These are phyloP conservation scores for Wiebesia pumilae DNA, from an alignment of 1,140 invertebrate genomes.

Conservation along the genomic window DNA sequence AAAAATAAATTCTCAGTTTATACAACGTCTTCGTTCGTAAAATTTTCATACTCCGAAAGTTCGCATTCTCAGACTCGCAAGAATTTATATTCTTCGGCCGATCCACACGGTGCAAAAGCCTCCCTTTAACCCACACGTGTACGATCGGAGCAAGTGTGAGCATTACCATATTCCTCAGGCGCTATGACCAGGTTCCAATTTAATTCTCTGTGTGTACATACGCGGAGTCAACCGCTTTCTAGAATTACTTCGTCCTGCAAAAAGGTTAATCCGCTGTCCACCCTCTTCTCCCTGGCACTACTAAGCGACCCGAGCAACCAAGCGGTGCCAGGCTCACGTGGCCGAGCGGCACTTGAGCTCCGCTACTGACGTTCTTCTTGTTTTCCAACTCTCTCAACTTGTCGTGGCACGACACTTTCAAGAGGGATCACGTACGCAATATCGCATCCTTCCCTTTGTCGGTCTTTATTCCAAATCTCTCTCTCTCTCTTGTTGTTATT, in stretches of 20 bases:
- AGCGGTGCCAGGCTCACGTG: conserved; percentile 39
- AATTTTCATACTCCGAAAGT: too few relatives aligned
- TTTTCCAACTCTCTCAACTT: conserved; percentile 23
- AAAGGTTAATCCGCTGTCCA: conserved; percentile 49
- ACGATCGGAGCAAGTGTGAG: neutral
- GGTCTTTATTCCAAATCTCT: neutral
- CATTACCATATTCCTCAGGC: conserved; percentile 29
- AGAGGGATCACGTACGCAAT: conserved; percentile 1
- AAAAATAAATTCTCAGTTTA: too few relatives aligned
- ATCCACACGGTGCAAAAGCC: neutral
- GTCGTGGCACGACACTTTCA: neutral
- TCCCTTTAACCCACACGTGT: neutral
- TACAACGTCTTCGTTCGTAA: too few relatives aligned
- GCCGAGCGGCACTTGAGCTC: conserved; percentile 45
- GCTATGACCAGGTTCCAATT: conserved; percentile 5
- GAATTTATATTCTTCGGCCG: neutral
- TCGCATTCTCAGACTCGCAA: neutral
- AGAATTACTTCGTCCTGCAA: conserved; percentile 46
- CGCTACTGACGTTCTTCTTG: conserved; percentile 50
- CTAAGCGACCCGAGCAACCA: conserved; percentile 33
- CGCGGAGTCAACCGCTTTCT: conserved; percentile 1
- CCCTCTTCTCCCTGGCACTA: conserved; percentile 8
- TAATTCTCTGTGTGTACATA: conserved; percentile 33
- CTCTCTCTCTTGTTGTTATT: neutral
- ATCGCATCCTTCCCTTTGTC: neutral